Conservation (phyloP, 2,888 invertebrate genomes). For the Seira ritae region DNA sequence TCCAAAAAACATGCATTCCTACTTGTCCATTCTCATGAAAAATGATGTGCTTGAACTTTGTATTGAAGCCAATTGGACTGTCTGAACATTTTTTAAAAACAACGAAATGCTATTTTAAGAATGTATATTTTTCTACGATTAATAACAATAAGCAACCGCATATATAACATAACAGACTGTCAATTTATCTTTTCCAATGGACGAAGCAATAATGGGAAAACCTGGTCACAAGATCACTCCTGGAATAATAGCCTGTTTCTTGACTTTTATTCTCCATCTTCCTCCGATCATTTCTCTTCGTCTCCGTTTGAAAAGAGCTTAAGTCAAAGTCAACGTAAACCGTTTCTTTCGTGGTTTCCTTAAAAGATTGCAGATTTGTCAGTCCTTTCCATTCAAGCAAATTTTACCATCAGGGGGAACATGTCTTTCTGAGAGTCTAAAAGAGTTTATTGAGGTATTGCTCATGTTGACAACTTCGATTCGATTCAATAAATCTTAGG, state of each 20-base stretch:
- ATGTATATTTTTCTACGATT: too few relatives aligned
- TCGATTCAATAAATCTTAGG: slow-evolving; percentile 8
- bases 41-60: too few relatives aligned
- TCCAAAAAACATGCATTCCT: too few relatives aligned
- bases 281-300: background rate
- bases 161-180: too few relatives aligned
- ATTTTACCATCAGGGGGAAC: background rate
- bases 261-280: background rate
- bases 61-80: too few relatives aligned
- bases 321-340: background rate
- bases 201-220: background rate
- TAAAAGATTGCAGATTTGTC: background rate
- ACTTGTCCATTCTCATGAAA: too few relatives aligned
- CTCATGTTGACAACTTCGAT: slow-evolving; percentile 13
- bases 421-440: background rate
- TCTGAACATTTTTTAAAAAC: too few relatives aligned
- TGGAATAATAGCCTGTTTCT: background rate
- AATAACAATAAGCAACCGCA: too few relatives aligned
- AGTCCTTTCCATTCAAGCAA: background rate
- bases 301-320: background rate
- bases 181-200: too few relatives aligned
- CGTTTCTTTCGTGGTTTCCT: background rate
- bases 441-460: slow-evolving; percentile 12
- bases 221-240: background rate
- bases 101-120: too few relatives aligned